Evolutionary conservation across 2,797 vertebrate species (phyloP).

Genomic region (Helarctos malayanus): DNA sequence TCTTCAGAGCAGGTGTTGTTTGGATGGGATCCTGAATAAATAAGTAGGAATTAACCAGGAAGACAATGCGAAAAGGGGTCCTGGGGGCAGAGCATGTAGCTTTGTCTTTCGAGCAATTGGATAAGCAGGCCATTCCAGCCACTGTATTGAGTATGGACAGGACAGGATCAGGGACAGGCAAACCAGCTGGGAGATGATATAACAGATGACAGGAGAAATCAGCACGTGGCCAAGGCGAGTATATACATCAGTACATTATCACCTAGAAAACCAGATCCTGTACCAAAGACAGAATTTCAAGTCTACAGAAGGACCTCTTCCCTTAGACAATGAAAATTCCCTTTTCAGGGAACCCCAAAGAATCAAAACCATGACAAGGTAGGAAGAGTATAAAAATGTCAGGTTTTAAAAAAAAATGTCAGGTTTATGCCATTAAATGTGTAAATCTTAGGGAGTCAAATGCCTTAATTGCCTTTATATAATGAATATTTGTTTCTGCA

Average conservation of each 20-base stretch:
- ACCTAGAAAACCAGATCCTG: neutral
- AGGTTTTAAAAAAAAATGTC: neutral
- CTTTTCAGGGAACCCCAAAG: neutral
- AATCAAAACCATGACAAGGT: neutral
- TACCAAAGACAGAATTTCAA: neutral
- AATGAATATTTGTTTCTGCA: neutral
- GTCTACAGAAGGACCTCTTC: neutral
- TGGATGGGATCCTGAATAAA: neutral
- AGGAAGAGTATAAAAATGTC: neutral
- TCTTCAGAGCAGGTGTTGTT: neutral
- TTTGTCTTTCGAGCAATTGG: neutral
- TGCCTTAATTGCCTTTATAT: neutral
- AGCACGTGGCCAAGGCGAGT: fast-evolving
- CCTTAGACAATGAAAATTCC: neutral
- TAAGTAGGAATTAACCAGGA: neutral
- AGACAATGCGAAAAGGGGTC: neutral
- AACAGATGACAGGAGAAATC: neutral
- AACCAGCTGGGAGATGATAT: fast-evolving
- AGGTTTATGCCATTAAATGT: neutral
- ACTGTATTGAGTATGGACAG: neutral
- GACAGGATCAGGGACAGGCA: neutral
- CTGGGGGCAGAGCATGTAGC: fast-evolving
- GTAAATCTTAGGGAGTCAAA: neutral
- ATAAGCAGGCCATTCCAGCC: fast-evolving
- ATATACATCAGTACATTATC: fast-evolving